Percentiles rank a stretch among this genome's conserved stretches.
Conservation (phyloP, 2,797 vertebrate species). For the Bradypodion pumilum region DNA sequence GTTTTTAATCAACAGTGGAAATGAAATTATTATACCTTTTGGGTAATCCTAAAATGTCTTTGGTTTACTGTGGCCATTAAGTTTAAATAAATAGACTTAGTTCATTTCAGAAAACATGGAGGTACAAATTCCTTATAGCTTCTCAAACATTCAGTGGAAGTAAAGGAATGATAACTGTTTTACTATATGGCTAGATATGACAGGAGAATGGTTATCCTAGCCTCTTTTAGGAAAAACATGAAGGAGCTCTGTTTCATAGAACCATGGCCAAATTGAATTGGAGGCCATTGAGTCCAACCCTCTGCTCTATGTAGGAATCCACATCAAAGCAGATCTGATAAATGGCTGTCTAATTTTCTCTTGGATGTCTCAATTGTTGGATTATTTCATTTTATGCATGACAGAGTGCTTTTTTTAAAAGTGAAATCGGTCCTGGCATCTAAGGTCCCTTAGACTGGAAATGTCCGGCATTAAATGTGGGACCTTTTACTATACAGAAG, state of each 20-base stretch:
- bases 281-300: too few relatives aligned
- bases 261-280: too few relatives aligned
- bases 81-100: conserved; percentile 1
- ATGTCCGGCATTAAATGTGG: neutral
- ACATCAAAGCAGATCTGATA: too few relatives aligned
- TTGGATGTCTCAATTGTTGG: too few relatives aligned
- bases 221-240: neutral
- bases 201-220: neutral
- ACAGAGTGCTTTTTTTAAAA: neutral
- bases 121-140: neutral
- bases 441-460: neutral
- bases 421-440: neutral
- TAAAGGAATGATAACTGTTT: neutral
- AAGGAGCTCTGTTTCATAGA: too few relatives aligned
- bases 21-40: neutral
- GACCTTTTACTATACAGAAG: too few relatives aligned
- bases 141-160: neutral
- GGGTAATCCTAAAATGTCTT: neutral
- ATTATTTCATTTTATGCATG: neutral
- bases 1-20: neutral
- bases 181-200: neutral
- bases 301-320: too few relatives aligned
- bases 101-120: neutral
- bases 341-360: too few relatives aligned
- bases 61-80: neutral